Evolutionary conservation across 2,113 vertebrate genomes (phyloP), one percentile per base, ranked within the genome.

Genomic region (Nesogale talazaci): DNA sequence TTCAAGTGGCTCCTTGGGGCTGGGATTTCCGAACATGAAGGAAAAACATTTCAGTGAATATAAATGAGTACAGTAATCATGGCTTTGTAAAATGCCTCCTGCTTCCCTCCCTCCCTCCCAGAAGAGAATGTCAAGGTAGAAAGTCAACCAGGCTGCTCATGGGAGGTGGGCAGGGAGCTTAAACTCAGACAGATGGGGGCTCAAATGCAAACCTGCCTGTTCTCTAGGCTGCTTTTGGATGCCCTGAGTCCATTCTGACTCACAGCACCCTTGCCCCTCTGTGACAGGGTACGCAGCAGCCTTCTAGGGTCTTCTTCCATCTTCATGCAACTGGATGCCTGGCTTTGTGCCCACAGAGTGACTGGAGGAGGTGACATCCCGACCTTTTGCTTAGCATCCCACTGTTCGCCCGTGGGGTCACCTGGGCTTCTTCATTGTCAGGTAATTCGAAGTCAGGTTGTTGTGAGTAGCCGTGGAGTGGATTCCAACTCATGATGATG

Each of bases 21-120:
- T 92, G 23, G 70, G 67, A 57, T 87, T 78, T 65, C 76, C 69
- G 36, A 90, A 81, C 74, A 82, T 78, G 56, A 78, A 84, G 91
- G 34, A 46, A 76, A 92, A 90, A 56, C 14, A 34, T 36, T 86
- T 92, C 90, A 92, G 65, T 84, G 34, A 83, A n/a, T 80, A 59
- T 67, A 67, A 81, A 78, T 67, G 38, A 96, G 76, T 85, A 79
- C 29, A 36, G 27, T 59, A 78, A 84, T 42, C 12, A 22, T 36
- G 67, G 22, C 72, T 78, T 88, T 78, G 23, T 34, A 86, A 84
- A 77, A 61, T 12, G 52, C 6, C 46, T 83, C 40, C 34, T 23
- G 79, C 36, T 83, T n/a, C 11, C 8, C 2, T 77, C 6, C 38
- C 2, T 77, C 6, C 38, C 22, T 77, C 78, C 52, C 16, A 3